Evolutionary conservation across 2,888 invertebrate species (phyloP), one percentile per base, ranked within the genome.

Genomic region (Melolontha melolontha): DNA sequence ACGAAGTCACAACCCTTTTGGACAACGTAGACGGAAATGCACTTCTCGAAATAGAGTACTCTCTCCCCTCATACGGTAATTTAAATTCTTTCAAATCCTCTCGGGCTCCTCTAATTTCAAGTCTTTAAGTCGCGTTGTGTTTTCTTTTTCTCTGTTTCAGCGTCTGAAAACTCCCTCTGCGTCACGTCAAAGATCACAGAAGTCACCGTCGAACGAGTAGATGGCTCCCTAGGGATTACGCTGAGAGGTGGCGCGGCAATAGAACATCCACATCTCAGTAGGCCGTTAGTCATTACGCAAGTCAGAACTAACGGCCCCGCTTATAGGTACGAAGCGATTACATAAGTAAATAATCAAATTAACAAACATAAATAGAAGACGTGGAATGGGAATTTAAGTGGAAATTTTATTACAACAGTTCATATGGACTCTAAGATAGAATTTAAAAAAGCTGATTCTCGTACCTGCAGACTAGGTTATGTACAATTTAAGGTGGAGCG

Each of bases 261-360:
- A 55, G 84, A 84, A 79, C 87, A 82, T 80, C 85, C 89, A 11
- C 89, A 90, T 76, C 86, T 88, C 70, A 84, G 87, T 67, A 89
- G 92, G 73, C 95, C 97, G 0, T 83, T 97, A 72, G 91, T 95
- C 5, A 93, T 98, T 41, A 97, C 96, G 0, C 92, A 95, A 77
- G 93, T 97, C 5, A 87, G 96, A 73, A 90, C 94, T 8, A 93
- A 94, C 64, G 95, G 97, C 0, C 93, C 97, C 0, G 96, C 96
- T 1, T 94, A 96, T 74, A 87, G 87, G 86, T 91, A 84, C 75
- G 29, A 75, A 69, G 41, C 34, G 16, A 16, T 50, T 68, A 49
- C 14, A 57, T 8, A 34, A 34, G 34, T 5, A 34, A 34, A 10
- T 34, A 34, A 34, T 5, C 34, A 5, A 34, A 34, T 34, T 34